Percentiles rank a stretch among this genome's conserved stretches.
phyloP scores from a whole-genome alignment of 2,888 invertebrate genomes.

The Cheilosia grossa region DNA sequence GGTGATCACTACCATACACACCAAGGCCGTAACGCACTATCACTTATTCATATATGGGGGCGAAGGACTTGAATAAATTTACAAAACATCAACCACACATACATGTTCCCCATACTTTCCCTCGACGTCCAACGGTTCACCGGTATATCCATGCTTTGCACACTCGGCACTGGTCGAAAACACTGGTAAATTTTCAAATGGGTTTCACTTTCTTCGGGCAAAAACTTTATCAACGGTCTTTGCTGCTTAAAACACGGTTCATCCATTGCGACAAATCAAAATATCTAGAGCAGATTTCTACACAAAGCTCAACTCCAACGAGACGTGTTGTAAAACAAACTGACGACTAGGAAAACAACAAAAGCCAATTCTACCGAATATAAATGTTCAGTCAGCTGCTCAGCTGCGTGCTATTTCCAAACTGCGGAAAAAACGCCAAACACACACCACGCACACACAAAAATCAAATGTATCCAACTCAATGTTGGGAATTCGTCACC shows the following conservation, averaged over 20 bases:
- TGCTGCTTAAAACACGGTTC: not conserved
- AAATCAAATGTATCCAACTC: not conserved
- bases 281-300: not conserved
- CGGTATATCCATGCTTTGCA: slow-evolving; percentile 11
- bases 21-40: no score
- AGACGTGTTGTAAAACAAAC: slow-evolving; percentile 24
- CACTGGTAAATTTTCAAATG: slow-evolving; percentile 11
- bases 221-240: slow-evolving; percentile 15
- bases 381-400: slow-evolving; percentile 10
- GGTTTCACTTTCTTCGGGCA: slow-evolving; percentile 13
- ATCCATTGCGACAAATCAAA: not conserved
- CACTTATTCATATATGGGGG: no score
- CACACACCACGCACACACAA: not conserved
- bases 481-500: slow-evolving; percentile 12
- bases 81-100: slow-evolving; percentile 37
- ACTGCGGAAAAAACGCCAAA: not conserved
- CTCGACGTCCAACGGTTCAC: slow-evolving; percentile 33
- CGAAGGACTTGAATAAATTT: not conserved
- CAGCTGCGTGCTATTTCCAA: slow-evolving; percentile 26
- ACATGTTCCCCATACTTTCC: slow-evolving; percentile 46
- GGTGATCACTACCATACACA: no score
- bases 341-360: slow-evolving; percentile 17
- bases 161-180: slow-evolving; percentile 7
- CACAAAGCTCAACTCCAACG: slow-evolving; percentile 25
- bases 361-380: slow-evolving; percentile 10